These are phyloP conservation scores for Physeter macrocephalus DNA, from an alignment of 2,113 vertebrate genomes.

Conservation along the genomic window DNA sequence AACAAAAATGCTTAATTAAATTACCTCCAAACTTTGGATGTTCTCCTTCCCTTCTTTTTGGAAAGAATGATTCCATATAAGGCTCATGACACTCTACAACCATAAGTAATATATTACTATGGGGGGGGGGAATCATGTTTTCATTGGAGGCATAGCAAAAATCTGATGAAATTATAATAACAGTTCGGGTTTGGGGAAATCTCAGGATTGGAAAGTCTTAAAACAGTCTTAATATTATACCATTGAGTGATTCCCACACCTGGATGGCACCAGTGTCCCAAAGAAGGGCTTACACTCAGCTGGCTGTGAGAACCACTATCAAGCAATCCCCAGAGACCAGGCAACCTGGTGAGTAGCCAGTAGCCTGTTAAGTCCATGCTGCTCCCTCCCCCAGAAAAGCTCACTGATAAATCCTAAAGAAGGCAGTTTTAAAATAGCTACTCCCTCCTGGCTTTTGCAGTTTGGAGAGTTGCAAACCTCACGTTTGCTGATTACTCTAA, in stretches of 20 bases:
- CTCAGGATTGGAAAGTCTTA: neutral
- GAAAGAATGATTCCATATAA: neutral
- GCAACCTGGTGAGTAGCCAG: neutral
- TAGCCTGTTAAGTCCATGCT: neutral
- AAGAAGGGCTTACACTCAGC: neutral
- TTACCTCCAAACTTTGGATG: neutral
- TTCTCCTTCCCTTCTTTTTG: neutral
- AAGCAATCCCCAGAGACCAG: neutral
- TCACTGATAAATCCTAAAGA: neutral
- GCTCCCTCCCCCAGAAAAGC: neutral
- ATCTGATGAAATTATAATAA: neutral
- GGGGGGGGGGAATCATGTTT: neutral
- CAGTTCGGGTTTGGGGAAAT: neutral
- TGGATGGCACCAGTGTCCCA: neutral
- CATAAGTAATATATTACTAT: neutral
- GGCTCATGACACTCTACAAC: neutral
- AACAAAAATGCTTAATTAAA: neutral
- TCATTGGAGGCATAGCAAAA: neutral
- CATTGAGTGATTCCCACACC: neutral
- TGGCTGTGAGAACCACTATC: neutral
- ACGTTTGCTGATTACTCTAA: neutral
- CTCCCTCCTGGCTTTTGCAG: neutral
- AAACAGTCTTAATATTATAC: neutral
- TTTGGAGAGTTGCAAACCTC: neutral
- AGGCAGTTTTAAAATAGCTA: neutral